These are phyloP conservation scores for Troilus luridus DNA, from an alignment of 2,888 invertebrate species.

Conservation along the genomic window DNA sequence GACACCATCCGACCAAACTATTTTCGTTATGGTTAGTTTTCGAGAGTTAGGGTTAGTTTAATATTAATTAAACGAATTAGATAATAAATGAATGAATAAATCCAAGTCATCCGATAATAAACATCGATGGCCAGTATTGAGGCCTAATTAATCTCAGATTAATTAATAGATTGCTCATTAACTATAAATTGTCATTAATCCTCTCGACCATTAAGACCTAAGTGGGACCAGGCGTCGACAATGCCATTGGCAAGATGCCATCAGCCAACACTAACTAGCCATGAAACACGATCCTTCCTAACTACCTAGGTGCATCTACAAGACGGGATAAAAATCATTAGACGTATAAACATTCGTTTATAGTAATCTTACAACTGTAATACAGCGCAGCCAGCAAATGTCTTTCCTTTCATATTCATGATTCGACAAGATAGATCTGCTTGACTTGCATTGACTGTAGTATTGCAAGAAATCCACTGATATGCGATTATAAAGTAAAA, in stretches of 20 bases:
- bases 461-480: not conserved
- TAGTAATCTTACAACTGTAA: not conserved
- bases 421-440: not conserved
- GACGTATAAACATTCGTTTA: not conserved
- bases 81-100: too few relatives aligned
- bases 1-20: too few relatives aligned
- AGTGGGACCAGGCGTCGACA: not conserved
- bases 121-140: too few relatives aligned
- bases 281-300: slow-evolving; percentile 2
- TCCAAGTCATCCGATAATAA: too few relatives aligned
- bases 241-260: not conserved
- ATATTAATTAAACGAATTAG: too few relatives aligned
- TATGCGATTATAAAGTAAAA: not conserved
- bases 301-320: not conserved
- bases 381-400: not conserved
- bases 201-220: not conserved
- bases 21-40: too few relatives aligned
- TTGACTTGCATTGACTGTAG: not conserved
- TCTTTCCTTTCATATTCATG: not conserved
- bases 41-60: too few relatives aligned
- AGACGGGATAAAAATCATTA: not conserved
- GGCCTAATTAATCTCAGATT: not conserved
- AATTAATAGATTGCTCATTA: not conserved
- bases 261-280: not conserved
- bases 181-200: not conserved